Evolutionary conservation across 1,140 invertebrate species (phyloP).

Genomic region (Leptopilina boulardi): DNA sequence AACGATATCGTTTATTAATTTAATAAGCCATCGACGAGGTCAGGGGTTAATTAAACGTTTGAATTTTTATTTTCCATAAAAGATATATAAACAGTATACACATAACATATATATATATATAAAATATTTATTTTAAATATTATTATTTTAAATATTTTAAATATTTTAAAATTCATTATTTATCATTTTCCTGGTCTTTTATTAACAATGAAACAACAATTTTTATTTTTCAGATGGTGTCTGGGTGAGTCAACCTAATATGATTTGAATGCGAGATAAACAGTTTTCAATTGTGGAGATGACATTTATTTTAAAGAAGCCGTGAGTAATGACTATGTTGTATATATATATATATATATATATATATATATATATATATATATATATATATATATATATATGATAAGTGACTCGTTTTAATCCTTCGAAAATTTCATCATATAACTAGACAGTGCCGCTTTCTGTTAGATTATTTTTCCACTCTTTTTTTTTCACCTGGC

Average conservation of each 20-base stretch:
- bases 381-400: too few relatives aligned
- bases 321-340: conserved; percentile 1
- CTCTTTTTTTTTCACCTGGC: background rate
- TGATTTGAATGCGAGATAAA: background rate
- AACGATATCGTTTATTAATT: conserved; percentile 25
- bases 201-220: background rate
- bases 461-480: background rate
- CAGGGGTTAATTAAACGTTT: background rate
- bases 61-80: background rate
- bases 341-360: too few relatives aligned
- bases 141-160: background rate
- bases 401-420: background rate
- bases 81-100: too few relatives aligned
- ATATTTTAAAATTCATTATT: too few relatives aligned
- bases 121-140: too few relatives aligned
- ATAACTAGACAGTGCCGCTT: background rate
- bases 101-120: background rate
- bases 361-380: too few relatives aligned
- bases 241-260: background rate
- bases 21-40: conserved; percentile 16
- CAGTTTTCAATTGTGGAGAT: background rate
- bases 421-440: conserved; percentile 7
- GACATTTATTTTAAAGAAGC: background rate
- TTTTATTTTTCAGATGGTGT: background rate
- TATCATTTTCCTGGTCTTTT: too few relatives aligned